Conservation (phyloP, 2,888 invertebrate species). For the Branchipolynoe longqiensis region DNA sequence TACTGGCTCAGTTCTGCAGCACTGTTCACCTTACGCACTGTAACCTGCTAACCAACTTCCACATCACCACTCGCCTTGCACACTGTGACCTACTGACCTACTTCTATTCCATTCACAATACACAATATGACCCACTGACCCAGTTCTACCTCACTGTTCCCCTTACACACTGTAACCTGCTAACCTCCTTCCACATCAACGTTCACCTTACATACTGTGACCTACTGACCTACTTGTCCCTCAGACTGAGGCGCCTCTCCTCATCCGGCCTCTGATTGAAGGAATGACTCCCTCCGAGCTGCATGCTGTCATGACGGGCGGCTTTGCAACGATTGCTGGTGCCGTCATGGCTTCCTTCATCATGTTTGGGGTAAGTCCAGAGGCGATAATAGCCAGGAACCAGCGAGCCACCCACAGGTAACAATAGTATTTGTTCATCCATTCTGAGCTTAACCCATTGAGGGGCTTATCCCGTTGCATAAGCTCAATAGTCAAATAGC, state of each 20-base stretch:
- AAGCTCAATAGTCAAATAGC: no score
- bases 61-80: no score
- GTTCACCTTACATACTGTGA: neutral
- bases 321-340: conserved; percentile 96
- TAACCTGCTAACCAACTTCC: neutral
- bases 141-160: neutral
- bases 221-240: conserved; percentile 67
- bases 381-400: no score
- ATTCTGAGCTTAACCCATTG: no score
- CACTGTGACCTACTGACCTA: no score
- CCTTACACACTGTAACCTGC: neutral
- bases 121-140: neutral
- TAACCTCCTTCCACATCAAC: neutral
- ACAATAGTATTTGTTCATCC: no score
- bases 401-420: no score
- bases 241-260: conserved; percentile 92
- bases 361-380: conserved; percentile 90
- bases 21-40: neutral
- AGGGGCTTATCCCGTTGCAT: no score
- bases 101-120: no score
- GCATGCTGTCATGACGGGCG: conserved; percentile 94
- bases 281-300: conserved; percentile 93
- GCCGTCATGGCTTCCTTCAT: conserved; percentile 93
- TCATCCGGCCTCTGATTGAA: conserved; percentile 92
- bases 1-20: neutral